These are phyloP conservation scores for Electrona antarctica DNA, from an alignment of 2,113 vertebrate genomes.

Conservation along the genomic window DNA sequence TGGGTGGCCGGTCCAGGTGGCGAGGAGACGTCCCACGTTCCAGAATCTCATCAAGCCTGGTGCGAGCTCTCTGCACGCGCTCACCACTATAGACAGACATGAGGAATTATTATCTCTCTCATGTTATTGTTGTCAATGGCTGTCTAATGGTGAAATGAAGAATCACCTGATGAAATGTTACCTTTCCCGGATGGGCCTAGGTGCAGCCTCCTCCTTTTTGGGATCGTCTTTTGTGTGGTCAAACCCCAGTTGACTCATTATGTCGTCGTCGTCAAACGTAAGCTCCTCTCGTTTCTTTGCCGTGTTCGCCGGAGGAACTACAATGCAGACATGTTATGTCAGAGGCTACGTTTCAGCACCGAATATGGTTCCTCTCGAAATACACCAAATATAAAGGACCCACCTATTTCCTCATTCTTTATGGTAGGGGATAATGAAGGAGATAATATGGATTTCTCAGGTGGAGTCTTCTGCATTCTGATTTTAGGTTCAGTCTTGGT, in stretches of 20 bases:
- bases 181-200: constrained; percentile 64
- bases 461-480: constrained; percentile 33
- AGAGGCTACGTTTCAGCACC: too few species aligned
- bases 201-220: constrained; percentile 52
- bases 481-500: constrained; percentile 49
- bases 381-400: constrained; percentile 1
- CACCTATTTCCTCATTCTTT: constrained; percentile 68
- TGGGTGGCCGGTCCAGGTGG: constrained; percentile 70
- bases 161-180: constrained; percentile 42
- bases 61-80: constrained; percentile 75
- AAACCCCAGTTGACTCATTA: constrained; percentile 85
- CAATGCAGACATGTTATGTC: neutral
- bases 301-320: constrained; percentile 47
- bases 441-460: constrained; percentile 35
- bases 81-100: constrained; percentile 61
- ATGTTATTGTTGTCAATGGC: neutral
- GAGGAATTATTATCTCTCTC: neutral
- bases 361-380: too few species aligned
- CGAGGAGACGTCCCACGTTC: constrained; percentile 74
- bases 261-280: constrained; percentile 82
- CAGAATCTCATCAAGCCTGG: constrained; percentile 86
- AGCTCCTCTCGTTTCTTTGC: constrained; percentile 70
- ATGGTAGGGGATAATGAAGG: constrained; percentile 37
- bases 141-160: neutral
- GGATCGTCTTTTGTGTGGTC: constrained; percentile 63